Conservation (phyloP, 1,140 invertebrate genomes). For the Conus betulinus region DNA sequence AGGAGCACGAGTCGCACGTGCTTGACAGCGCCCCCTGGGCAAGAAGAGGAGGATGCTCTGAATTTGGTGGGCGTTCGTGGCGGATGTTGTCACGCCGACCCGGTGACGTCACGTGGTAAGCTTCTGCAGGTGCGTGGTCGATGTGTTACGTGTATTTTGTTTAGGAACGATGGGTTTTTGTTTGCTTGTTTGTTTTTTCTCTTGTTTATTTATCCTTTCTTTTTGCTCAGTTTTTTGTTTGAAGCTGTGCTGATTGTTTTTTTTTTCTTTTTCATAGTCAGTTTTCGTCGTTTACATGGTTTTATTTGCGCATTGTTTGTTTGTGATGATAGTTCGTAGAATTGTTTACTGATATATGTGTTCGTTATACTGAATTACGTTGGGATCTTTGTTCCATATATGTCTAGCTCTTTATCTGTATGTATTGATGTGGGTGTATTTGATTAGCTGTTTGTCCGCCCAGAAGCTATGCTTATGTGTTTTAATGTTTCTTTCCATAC, state of each 20-base stretch:
- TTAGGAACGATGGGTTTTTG: neutral
- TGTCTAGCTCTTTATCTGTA: no score
- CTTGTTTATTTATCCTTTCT: neutral
- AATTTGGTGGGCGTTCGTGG: neutral
- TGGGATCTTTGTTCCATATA: no score
- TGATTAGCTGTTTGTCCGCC: no score
- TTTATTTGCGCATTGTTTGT: neutral
- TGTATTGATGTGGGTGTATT: no score
- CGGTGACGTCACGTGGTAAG: slow-evolving; percentile 41
- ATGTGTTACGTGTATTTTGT: neutral
- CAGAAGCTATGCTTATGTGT: no score
- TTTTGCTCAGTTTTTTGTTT: neutral
- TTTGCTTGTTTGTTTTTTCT: no score
- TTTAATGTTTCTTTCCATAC: no score
- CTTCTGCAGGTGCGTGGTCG: slow-evolving; percentile 14
- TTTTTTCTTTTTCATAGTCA: neutral
- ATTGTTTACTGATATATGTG: no score
- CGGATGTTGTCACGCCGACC: slow-evolving; percentile 39
- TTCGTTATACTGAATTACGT: no score
- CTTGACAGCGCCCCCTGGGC: neutral
- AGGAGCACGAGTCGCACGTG: neutral
- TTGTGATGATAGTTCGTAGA: no score
- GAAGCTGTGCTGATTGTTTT: neutral
- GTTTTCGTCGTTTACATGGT: neutral
- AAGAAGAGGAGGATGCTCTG: neutral